Base-by-base conservation (phyloP, 92 coral and sea anemone species). In the Bergia sp. region DNA sequence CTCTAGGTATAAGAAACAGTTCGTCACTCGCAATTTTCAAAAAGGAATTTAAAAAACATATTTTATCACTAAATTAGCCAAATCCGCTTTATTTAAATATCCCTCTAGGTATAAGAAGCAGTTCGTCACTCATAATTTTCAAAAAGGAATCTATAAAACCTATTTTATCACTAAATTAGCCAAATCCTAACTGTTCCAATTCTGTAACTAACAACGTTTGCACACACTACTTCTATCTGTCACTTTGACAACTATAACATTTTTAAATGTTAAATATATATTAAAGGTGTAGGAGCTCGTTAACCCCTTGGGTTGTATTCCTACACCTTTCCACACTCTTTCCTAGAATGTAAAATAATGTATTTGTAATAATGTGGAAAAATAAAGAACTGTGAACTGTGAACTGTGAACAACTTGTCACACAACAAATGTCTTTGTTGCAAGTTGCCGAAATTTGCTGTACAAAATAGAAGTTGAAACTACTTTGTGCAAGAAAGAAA, bases 261-360 rank as follows among this genome's bases (percentile, higher is more conserved):
- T 74, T 74, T 74, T 29, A 65, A 4, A 38, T 74, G 79, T 2
- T 74, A 74, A 74, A 65, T 65, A 74, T 74, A 74, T 37, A 74
- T 74, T 74, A 74, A 74, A 74, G 79, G 79, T 74, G 79, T 74
- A 74, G 79, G n/a, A n/a, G n/a, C n/a, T n/a, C n/a, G n/a, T n/a
- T n/a, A n/a, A n/a, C n/a, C n/a, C n/a, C n/a, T n/a, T n/a, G n/a
- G n/a, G n/a, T n/a, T n/a, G n/a, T n/a, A n/a, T n/a, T n/a, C n/a
- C n/a, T n/a, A n/a, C n/a, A 65, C 72, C 72, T 65, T 65, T 65
- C 72, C 72, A 65, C 72, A 65, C 5, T 65, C 72, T 65, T 65
- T 65, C 20, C 72, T 65, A 65, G 72, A 65, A 13, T 65, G 72
- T 65, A 65, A 65, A 65, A 65, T 65, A 65, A 65, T 65, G 72